Conservation (phyloP, 2,797 vertebrate species). For the Hypotaenidia okinawae region DNA sequence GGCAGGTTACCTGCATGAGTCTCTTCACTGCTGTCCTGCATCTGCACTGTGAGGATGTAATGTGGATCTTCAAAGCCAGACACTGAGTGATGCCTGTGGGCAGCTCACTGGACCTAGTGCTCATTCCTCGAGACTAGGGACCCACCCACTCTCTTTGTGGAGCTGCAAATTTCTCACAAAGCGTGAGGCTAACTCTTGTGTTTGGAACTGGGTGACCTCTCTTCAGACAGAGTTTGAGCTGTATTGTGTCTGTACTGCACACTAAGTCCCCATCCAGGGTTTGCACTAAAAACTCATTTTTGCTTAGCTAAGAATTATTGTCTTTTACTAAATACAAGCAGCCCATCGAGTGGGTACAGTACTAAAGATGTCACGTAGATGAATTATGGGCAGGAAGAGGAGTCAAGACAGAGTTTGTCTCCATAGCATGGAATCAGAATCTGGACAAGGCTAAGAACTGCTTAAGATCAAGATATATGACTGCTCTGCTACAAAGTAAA, state of each 20-base stretch:
- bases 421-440: background rate
- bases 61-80: background rate
- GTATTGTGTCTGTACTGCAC: background rate
- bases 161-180: background rate
- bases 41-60: background rate
- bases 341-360: background rate
- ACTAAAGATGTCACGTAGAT: background rate
- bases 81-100: background rate
- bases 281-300: background rate
- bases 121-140: background rate
- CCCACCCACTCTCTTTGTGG: background rate
- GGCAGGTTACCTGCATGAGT: fast-evolving
- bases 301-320: conserved; percentile 1
- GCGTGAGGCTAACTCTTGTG: background rate
- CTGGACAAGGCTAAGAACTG: background rate
- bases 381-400: conserved; percentile 3
- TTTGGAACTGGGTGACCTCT: background rate
- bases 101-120: background rate
- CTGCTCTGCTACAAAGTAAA: conserved; percentile 32
- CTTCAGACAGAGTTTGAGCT: background rate
- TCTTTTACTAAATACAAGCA: background rate
- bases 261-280: background rate
- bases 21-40: background rate
- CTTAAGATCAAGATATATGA: conserved; percentile 33
- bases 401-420: background rate